Base-by-base conservation (phyloP, 1,140 invertebrate species). In the Matsumurasca onukii region DNA sequence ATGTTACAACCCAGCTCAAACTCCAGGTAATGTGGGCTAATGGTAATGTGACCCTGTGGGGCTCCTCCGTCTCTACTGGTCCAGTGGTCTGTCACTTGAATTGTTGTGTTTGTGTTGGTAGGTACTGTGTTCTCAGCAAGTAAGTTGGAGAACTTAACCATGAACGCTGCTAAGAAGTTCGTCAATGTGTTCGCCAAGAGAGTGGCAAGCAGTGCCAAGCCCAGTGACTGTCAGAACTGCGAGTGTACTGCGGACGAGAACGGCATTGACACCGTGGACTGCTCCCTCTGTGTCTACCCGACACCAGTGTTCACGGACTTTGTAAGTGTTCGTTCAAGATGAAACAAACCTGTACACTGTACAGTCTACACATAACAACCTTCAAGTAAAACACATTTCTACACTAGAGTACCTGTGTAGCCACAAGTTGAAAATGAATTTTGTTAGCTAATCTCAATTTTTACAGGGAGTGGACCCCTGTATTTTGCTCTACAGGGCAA, bases 161-260 rank as follows among this genome's bases (percentile, higher is more conserved):
- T 78, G 13, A 80, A 84, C 49, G 78, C 82, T n/a, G 83, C 87
- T 17, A 88, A 89, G 73, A 86, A 87, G 51, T 87, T 92, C 68
- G 79, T 85, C 0, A 85, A 80, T 27, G 89, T 91, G 0, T 91
- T 93, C 68, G 83, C 86, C 0, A 86, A 88, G 66, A 81, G 89
- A 34, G 78, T 92, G 0, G 88, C 86, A 0, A 71, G 83, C 20
- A 86, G 85, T 12, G 88, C 89, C 1, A 68, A 76, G n/a, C 85
- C 88, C 0, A 81, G 79, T 31, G 69, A 77, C 9, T 91, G 89
- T 72, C 89, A 92, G 74, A 82, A 83, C 3, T 94, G 91, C 76
- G 88, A 91, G 73, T 94, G 91, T 75, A 84, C 85, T 2, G 83
- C 86, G 1, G 81, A 85, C 70, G 85, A 88, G 59, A 82, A 85